These are phyloP conservation scores for Amazona guildingii DNA, from an alignment of 2,113 vertebrate species.

Conservation along the genomic window DNA sequence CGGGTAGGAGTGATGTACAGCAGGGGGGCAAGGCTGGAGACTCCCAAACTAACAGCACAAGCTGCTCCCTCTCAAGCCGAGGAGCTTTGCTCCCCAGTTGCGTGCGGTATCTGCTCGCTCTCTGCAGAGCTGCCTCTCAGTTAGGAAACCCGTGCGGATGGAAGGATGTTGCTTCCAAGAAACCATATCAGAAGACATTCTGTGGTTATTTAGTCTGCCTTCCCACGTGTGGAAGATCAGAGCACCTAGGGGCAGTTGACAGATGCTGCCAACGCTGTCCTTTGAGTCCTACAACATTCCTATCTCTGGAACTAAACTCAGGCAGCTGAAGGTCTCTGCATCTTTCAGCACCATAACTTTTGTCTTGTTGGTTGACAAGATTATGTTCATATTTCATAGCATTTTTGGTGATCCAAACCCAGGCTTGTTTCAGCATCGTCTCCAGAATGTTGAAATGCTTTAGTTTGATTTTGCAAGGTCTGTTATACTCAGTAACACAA, in stretches of 20 bases:
- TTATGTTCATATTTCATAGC: neutral
- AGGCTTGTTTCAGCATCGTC: neutral
- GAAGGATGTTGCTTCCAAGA: neutral
- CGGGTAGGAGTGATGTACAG: neutral
- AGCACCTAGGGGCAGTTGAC: neutral
- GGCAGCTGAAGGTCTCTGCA: neutral
- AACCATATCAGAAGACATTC: neutral
- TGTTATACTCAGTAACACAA: neutral
- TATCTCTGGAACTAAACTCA: neutral
- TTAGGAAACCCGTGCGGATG: neutral
- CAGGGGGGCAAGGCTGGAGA: neutral
- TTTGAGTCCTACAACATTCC: neutral
- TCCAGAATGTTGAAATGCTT: neutral
- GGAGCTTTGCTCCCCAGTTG: neutral
- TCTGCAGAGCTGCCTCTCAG: neutral
- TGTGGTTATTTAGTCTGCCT: neutral
- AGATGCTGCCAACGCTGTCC: rapidly evolving
- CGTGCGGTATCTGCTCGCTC: neutral
- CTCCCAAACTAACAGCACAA: rapidly evolving
- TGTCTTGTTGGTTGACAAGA: neutral
- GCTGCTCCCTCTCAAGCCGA: rapidly evolving
- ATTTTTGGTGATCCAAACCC: neutral
- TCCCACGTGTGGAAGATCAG: rapidly evolving
- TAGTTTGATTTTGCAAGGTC: neutral
- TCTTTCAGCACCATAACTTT: neutral